Conservation (phyloP, 2,888 invertebrate genomes). For the Dynastes grantii region DNA sequence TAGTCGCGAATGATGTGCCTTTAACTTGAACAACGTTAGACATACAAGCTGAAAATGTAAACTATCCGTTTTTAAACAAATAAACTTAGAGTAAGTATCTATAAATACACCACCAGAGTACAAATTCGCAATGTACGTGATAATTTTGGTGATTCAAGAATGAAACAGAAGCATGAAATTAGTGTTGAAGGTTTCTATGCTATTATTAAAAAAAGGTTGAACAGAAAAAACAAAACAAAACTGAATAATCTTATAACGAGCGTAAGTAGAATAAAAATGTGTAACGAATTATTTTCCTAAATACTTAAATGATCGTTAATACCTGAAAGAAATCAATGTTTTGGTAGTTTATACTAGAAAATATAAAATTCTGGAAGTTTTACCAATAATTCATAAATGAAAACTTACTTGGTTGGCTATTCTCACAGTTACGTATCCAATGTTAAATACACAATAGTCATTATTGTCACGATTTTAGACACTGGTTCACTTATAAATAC, state of each 20-base stretch:
- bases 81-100: constrained; percentile 22
- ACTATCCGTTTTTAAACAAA: constrained; percentile 23
- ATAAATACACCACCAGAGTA: constrained; percentile 10
- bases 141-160: background rate
- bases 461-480: constrained; percentile 71
- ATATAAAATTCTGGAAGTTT: constrained; percentile 40
- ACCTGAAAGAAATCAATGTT: constrained; percentile 50
- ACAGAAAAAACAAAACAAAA: constrained; percentile 3
- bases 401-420: constrained; percentile 46
- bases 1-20: background rate
- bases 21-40: background rate
- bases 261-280: no score
- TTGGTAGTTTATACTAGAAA: constrained; percentile 27
- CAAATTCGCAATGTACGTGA: constrained; percentile 25
- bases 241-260: background rate
- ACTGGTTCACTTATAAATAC: constrained; percentile 67
- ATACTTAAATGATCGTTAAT: background rate
- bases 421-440: constrained; percentile 63
- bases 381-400: constrained; percentile 36
- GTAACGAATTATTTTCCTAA: no score
- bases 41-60: constrained; percentile 19
- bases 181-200: background rate
- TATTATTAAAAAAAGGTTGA: no score
- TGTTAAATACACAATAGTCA: constrained; percentile 64
- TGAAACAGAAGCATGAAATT: constrained; percentile 7